Base-by-base conservation (phyloP, 2,888 invertebrate genomes). In the Spialia ferax region DNA sequence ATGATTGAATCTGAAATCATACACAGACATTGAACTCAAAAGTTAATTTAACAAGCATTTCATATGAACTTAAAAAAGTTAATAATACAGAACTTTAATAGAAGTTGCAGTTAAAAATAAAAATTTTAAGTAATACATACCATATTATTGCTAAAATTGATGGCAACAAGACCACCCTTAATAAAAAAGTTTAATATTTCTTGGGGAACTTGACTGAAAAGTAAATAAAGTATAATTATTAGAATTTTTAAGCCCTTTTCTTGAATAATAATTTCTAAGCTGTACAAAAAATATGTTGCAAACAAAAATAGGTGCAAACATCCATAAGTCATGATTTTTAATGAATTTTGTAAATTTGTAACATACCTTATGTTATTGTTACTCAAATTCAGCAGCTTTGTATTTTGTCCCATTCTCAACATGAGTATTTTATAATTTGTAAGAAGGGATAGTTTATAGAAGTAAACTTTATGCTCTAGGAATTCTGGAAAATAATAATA, bases 131-230 rank as follows among this genome's bases (percentile, higher is more conserved):
- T n/a, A 55, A 18, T 57, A 75, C 91, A 87, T 79, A 91, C 93
- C 77, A 88, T 81, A 73, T 93, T 93, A 71, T 91, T 70, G 73
- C 91, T 91, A 23, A 93, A 78, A 74, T 93, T 86, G 7, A 93
- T 79, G 18, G 83, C 84, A 50, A 77, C 84, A 29, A 93, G 79
- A 63, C 87, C 85, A 32, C 92, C 90, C 79, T 88, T 92, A 13
- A 89, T 88, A 69, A 93, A 93, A 70, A 91, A 93, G 75, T 93
- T 93, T 52, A 93, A 77, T 66, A 93, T 79, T n/a, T 90, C 89
- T 67, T 81, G 71, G 62, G 93, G 93, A 56, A 88, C 79, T 73
- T 84, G 79, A 61, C 93, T 93, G 83, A 76, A 91, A 89, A 69
- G 18, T 45, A 48, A 48, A 48, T 48, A 10, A 10, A 48, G 38